These are phyloP conservation scores for Proctacanthus coquilletti DNA, from an alignment of 1,140 invertebrate genomes.

Conservation along the genomic window DNA sequence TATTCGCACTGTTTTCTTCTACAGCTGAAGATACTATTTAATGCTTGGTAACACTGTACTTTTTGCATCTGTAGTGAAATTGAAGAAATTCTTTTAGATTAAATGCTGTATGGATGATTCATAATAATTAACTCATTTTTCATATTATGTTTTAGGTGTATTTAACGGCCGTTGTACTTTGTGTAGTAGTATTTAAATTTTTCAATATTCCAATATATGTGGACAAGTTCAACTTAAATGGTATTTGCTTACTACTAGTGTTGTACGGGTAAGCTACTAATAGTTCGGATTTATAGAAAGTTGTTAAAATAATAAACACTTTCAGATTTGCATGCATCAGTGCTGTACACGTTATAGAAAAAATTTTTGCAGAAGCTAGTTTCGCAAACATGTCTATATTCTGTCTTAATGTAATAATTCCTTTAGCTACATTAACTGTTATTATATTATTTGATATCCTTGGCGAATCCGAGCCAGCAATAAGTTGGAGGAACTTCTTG, in stretches of 20 bases:
- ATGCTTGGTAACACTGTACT: too few relatives aligned
- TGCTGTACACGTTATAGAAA: conserved; percentile 40
- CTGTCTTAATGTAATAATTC: conserved; percentile 44
- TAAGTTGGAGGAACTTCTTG: conserved; percentile 36
- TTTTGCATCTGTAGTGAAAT: neutral
- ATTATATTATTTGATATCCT: conserved; percentile 46
- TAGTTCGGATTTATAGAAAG: too few relatives aligned
- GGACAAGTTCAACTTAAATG: conserved; percentile 40
- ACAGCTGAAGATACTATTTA: too few relatives aligned
- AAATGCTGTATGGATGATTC: too few relatives aligned
- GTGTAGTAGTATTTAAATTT: conserved; percentile 38
- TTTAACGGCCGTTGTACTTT: conserved; percentile 35
- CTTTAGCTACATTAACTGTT: conserved; percentile 37
- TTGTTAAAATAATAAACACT: too few relatives aligned
- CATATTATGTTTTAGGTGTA: conserved; percentile 25
- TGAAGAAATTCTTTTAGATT: conserved; percentile 4
- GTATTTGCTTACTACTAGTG: conserved; percentile 38
- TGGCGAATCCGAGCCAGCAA: conserved; percentile 37
- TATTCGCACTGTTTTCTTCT: too few relatives aligned
- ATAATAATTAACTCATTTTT: too few relatives aligned
- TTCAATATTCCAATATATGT: conserved; percentile 48
- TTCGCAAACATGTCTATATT: conserved; percentile 49
- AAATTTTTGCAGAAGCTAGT: conserved; percentile 42
- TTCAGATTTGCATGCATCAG: conserved; percentile 34
- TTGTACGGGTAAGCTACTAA: conserved; percentile 38